A percentile compares a stretch with the other conserved stretches of the same genome.
Evolutionary conservation across 2,797 vertebrate genomes (phyloP).

Genomic region (Miichthys miiuy): DNA sequence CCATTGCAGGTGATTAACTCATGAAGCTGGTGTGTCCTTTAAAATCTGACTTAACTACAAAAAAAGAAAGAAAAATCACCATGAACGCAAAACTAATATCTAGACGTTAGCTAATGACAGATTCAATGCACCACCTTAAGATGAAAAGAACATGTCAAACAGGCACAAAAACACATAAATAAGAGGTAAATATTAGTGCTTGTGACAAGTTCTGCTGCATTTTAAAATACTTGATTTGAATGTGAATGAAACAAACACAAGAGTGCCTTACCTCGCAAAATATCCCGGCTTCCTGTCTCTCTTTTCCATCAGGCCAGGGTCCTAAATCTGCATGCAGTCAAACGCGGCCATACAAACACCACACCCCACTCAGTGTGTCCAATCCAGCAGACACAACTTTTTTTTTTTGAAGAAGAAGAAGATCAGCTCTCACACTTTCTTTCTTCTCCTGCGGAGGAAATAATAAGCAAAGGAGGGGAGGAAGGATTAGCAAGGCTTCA

Average conservation of each 20-base stretch:
- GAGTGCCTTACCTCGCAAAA: slow-evolving; percentile 82
- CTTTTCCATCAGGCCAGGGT: slow-evolving; percentile 82
- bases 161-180: background rate
- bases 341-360: slow-evolving; percentile 52
- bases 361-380: slow-evolving; percentile 36
- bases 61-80: background rate
- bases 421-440: slow-evolving; percentile 41
- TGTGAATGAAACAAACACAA: background rate
- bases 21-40: too few species aligned
- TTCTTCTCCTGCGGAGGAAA: slow-evolving; percentile 60
- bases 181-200: background rate
- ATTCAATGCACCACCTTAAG: background rate
- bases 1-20: too few species aligned
- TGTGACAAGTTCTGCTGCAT: background rate
- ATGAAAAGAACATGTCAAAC: background rate
- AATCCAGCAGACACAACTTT: slow-evolving; percentile 50
- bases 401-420: too few species aligned
- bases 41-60: background rate
- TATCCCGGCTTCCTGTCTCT: slow-evolving; percentile 86
- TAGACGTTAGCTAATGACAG: background rate
- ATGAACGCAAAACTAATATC: background rate
- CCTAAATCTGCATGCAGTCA: slow-evolving; percentile 61
- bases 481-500: slow-evolving; percentile 44
- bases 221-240: background rate
- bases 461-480: background rate